Base-by-base conservation (phyloP, 2,797 vertebrate genomes). In the Heteromormyrus szaboi region DNA sequence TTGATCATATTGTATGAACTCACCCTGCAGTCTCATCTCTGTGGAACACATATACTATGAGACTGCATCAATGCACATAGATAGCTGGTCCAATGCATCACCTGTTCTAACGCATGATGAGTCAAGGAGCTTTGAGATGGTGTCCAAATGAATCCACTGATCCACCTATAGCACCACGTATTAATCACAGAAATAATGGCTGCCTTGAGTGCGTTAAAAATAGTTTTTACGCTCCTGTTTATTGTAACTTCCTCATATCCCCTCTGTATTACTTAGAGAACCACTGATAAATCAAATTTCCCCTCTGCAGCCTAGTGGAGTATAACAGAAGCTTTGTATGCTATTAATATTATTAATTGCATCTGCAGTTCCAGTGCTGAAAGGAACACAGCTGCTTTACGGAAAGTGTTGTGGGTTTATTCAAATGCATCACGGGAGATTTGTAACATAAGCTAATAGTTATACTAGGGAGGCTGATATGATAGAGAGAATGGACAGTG, bases 321-420 rank as follows among this genome's bases (percentile, higher is more conserved):
- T 59, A 41, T 9, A 37, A 14, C 50, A 44, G 29, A 41, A 41
- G 5, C 29, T 33, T 56, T 54, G 85, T 17, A 56, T 56, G 33
- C 29, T 41, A 56, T 33, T 86, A 86, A 86, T 53, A 54, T 86
- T 86, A 86, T 86, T 54, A 86, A 86, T 86, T 41, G 53, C 51
- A 86, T 37, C 50, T 56, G 53, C 50, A 56, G 4, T 41, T 51
- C 29, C 53, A 6, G 85, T 19, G 25, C 53, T 59, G 85, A 37
- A 41, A 37, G 12, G 0, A 56, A 41, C 51, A 6, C 85, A 59
- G 50, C 29, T 86, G 85, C 85, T 19, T 56, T 19, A 56, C 14
- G 4, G 50, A 37, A 33, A n/a, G 22, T 54, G 51, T 48, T 86
- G 83, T 50, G 14, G 46, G 53, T 56, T 86, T 56, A 86, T 86